A percentile compares a stretch with the other conserved stretches of the same genome.
These are phyloP conservation scores for Pollenia angustigena DNA, from an alignment of 2,888 invertebrate genomes.

Conservation along the genomic window DNA sequence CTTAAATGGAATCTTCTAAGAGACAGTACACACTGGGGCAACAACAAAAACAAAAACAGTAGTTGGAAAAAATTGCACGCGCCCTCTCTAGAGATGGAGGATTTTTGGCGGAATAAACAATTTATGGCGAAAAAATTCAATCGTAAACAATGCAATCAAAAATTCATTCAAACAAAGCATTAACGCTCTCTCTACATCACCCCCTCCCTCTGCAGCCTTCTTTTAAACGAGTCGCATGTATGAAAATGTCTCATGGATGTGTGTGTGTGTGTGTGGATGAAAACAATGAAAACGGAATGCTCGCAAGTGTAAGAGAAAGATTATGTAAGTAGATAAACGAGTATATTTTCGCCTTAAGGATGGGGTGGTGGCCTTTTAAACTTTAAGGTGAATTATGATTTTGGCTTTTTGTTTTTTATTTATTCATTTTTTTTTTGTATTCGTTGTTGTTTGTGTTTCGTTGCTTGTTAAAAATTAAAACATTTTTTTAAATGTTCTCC, in stretches of 20 bases:
- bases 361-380: conserved; percentile 28
- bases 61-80: conserved; percentile 57
- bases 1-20: conserved; percentile 61
- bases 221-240: conserved; percentile 5
- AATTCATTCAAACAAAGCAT: conserved; percentile 84
- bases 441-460: conserved; percentile 39
- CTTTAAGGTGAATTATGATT: conserved; percentile 55
- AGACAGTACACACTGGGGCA: conserved; percentile 38
- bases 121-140: conserved; percentile 82
- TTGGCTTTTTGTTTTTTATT: conserved; percentile 25
- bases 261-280: not conserved
- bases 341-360: not conserved
- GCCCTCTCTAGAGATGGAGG: conserved; percentile 71
- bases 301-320: not conserved
- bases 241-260: conserved; percentile 5
- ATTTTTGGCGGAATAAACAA: conserved; percentile 78
- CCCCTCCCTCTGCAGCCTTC: not conserved
- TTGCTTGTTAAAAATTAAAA: conserved; percentile 49
- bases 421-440: not conserved
- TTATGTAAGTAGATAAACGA: conserved; percentile 47
- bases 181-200: conserved; percentile 80
- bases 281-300: not conserved
- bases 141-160: conserved; percentile 85
- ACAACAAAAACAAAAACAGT: conserved; percentile 42
- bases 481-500: conserved; percentile 20